A percentile compares a stretch with the other conserved stretches of the same genome.
Evolutionary conservation across 2,113 vertebrate genomes (phyloP).

Genomic region (Blennius ocellaris): DNA sequence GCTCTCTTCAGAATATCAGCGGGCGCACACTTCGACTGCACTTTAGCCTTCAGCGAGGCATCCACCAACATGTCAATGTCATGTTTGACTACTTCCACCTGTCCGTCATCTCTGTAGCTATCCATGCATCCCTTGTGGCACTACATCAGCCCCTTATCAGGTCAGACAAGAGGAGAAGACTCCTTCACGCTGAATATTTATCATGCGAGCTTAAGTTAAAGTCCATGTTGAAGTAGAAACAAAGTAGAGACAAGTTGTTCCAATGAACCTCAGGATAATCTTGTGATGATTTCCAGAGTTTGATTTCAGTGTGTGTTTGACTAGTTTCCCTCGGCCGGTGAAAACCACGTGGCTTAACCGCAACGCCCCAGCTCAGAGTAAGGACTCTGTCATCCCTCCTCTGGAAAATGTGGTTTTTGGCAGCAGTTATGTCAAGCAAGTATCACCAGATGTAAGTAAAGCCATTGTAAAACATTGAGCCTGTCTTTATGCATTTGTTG

Average conservation of each 20-base stretch:
- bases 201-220: neutral
- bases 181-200: neutral
- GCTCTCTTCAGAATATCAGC: constrained; percentile 94
- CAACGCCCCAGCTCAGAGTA: constrained; percentile 94
- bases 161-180: constrained; percentile 74
- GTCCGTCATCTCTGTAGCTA: constrained; percentile 92
- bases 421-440: constrained; percentile 92
- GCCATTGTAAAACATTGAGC: neutral
- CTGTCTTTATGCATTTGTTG: neutral
- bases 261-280: neutral
- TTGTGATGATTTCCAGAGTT: constrained; percentile 1
- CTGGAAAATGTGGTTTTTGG: constrained; percentile 97
- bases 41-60: constrained; percentile 93
- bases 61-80: constrained; percentile 97
- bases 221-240: neutral
- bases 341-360: constrained; percentile 98
- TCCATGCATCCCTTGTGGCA: constrained; percentile 96
- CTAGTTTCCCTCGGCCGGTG: constrained; percentile 93
- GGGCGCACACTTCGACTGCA: constrained; percentile 95
- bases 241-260: neutral
- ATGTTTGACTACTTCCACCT: constrained; percentile 99
- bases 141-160: constrained; percentile 98
- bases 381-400: constrained; percentile 92
- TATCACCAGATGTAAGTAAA: constrained; percentile 94
- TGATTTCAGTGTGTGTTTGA: constrained; percentile 28